These are phyloP conservation scores for Scrobipalpa atriplicella DNA, from an alignment of 2,888 invertebrate species.

Conservation along the genomic window DNA sequence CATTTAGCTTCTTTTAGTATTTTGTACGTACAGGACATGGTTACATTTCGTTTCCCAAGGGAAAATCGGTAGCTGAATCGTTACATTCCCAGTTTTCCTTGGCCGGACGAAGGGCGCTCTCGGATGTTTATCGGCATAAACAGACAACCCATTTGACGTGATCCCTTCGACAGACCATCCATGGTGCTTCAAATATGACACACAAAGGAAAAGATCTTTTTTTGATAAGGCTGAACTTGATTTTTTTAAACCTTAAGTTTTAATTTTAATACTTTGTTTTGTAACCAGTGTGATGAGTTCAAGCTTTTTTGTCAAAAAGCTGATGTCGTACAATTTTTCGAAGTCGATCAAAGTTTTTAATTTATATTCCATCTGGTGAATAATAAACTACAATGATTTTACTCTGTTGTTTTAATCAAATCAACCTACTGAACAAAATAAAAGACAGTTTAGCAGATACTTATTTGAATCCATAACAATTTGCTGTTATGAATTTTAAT, in stretches of 20 bases:
- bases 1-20: slow-evolving; percentile 66
- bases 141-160: slow-evolving; percentile 62
- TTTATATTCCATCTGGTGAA: slow-evolving; percentile 76
- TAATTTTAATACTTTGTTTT: slow-evolving; percentile 72
- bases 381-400: slow-evolving; percentile 76
- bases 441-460: no score
- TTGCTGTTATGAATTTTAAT: no score
- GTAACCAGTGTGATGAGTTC: slow-evolving; percentile 72
- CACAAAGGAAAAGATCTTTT: slow-evolving; percentile 77
- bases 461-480: no score
- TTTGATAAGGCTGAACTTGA: slow-evolving; percentile 80
- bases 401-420: slow-evolving; percentile 33
- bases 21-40: slow-evolving; percentile 56
- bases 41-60: slow-evolving; percentile 50
- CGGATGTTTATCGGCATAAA: slow-evolving; percentile 73
- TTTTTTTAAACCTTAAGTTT: slow-evolving; percentile 74
- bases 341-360: slow-evolving; percentile 77
- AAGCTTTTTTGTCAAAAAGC: slow-evolving; percentile 68
- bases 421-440: neutral
- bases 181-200: slow-evolving; percentile 68
- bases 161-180: slow-evolving; percentile 65
- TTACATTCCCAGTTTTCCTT: slow-evolving; percentile 78
- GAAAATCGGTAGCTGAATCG: slow-evolving; percentile 54
- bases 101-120: slow-evolving; percentile 74
- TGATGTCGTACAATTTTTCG: slow-evolving; percentile 76